phyloP scores from a whole-genome alignment of 2,113 vertebrate species.

The Entelurus aequoreus region DNA sequence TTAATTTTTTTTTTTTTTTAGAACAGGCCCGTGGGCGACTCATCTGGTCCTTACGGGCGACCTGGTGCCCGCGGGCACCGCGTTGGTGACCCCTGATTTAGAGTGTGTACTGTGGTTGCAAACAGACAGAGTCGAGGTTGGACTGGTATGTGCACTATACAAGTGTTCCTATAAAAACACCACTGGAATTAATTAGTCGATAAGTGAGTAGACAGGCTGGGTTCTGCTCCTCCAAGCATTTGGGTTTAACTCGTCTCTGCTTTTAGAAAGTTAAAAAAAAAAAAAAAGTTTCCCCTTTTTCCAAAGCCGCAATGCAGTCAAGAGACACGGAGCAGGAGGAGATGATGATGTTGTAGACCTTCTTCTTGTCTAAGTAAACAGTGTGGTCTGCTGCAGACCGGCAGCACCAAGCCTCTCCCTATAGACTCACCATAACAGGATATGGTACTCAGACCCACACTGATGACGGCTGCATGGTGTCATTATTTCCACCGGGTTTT shows the following conservation, averaged over 20 bases:
- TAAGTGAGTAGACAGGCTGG: slow-evolving; percentile 71
- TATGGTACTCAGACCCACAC: slow-evolving; percentile 50
- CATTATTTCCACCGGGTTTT: slow-evolving; percentile 49
- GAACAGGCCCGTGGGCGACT: no score
- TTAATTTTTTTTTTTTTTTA: no score
- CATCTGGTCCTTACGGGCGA: no score
- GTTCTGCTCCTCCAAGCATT: slow-evolving; percentile 35
- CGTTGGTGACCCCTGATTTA: no score
- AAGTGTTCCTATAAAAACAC: slow-evolving; percentile 4
- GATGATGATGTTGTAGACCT: slow-evolving; percentile 56
- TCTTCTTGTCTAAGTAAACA: slow-evolving; percentile 72
- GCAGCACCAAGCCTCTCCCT: slow-evolving; percentile 45
- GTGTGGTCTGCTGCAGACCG: slow-evolving; percentile 51
- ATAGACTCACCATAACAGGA: slow-evolving; percentile 66
- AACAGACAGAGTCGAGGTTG: background rate
- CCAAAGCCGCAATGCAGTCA: slow-evolving; percentile 57
- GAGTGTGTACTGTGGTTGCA: no score
- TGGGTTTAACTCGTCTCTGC: slow-evolving; percentile 50
- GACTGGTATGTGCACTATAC: slow-evolving; percentile 1
- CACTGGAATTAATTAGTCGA: slow-evolving; percentile 6
- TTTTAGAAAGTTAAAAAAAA: slow-evolving; percentile 68
- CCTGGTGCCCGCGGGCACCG: no score
- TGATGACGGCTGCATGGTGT: slow-evolving; percentile 41
- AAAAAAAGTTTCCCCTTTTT: slow-evolving; percentile 20
- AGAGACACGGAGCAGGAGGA: slow-evolving; percentile 57